Conservation (phyloP, 2,888 invertebrate genomes). For the Lasioglossum figueresi region DNA sequence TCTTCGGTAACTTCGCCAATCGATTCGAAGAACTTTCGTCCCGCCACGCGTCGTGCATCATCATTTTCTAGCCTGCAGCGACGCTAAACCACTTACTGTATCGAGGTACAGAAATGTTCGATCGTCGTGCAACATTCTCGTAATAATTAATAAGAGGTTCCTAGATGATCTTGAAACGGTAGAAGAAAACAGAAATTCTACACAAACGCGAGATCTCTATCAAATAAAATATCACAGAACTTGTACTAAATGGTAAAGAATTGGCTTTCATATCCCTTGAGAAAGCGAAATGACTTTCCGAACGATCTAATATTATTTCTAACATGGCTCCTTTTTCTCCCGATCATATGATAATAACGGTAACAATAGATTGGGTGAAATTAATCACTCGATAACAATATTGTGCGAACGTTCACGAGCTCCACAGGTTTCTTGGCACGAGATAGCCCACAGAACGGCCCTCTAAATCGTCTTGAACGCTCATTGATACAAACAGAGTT, state of each 20-base stretch:
- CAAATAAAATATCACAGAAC: no score
- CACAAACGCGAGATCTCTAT: no score
- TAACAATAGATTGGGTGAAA: background rate
- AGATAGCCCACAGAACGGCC: background rate
- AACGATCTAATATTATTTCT: no score
- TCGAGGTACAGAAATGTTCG: background rate
- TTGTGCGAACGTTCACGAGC: background rate
- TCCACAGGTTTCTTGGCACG: conserved; percentile 26
- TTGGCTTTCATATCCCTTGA: no score
- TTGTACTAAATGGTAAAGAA: no score
- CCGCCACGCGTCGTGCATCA: background rate
- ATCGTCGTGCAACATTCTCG: background rate
- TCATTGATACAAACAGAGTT: background rate
- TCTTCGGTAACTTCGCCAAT: background rate
- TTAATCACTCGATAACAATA: background rate
- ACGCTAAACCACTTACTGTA: background rate
- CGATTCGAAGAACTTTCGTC: conserved; percentile 19
- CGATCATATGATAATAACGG: background rate
- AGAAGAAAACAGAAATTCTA: no score
- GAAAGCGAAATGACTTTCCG: no score
- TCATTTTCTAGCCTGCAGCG: background rate
- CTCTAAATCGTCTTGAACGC: background rate
- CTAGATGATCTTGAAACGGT: no score
- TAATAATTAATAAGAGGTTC: background rate
- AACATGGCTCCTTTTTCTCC: no score